Evolutionary conservation across 2,113 vertebrate genomes (phyloP).

Genomic region (Thamnophis sirtalis): DNA sequence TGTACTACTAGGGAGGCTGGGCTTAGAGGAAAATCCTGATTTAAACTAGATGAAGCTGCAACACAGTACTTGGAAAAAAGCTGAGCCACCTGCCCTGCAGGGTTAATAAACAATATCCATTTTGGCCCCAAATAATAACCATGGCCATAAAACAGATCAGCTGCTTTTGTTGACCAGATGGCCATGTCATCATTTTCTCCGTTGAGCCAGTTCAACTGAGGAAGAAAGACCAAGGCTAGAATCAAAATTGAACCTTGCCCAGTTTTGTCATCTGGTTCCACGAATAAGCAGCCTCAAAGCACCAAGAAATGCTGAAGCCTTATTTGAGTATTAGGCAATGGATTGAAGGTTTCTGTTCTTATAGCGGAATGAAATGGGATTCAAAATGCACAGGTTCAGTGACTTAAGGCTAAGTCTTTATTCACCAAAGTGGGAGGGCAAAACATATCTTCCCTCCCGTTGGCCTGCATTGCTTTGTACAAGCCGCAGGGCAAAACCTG

Average conservation of each 20-base stretch:
- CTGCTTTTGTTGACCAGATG: not conserved
- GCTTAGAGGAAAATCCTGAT: not conserved
- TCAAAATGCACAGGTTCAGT: not conserved
- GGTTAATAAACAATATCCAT: not conserved
- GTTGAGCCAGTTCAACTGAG: not conserved
- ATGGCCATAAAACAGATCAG: not conserved
- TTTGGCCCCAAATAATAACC: not conserved
- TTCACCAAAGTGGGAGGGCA: not conserved
- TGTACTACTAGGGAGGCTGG: not conserved
- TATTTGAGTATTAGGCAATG: not conserved
- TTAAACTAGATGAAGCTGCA: not conserved
- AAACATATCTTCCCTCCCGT: not conserved
- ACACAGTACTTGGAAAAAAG: not conserved
- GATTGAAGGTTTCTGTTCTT: not conserved
- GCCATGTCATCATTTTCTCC: not conserved
- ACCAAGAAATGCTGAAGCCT: not conserved
- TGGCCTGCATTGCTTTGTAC: not conserved
- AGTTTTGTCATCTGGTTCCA: not conserved
- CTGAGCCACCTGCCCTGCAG: not conserved
- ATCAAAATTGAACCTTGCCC: not conserved
- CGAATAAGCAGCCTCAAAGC: not conserved
- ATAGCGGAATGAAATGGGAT: not conserved
- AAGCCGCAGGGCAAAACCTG: not conserved
- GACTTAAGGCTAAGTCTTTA: not conserved
- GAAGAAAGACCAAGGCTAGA: not conserved